Base-by-base conservation (phyloP, 2,113 vertebrate genomes). In the Phrynosoma platyrhinos region DNA sequence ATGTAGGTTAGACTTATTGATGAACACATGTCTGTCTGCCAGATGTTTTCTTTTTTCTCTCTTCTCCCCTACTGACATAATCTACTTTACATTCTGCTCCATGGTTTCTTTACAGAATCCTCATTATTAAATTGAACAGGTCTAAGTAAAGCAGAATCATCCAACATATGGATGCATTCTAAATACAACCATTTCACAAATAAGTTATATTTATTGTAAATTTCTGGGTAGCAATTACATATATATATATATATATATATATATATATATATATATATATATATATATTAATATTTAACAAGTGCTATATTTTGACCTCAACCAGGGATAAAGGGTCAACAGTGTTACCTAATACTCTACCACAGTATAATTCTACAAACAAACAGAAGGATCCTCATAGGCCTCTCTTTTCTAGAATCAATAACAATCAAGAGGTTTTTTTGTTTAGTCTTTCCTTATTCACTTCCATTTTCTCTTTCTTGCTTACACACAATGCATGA, bases 1-100 rank as follows among this genome's bases (percentile, higher is more conserved):
- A 10, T 82, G n/a, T 71, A 88, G 53, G 14, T 53, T 68, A 5
- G 83, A 85, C 6, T 87, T 85, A 86, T n/a, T 81, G 66, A 74
- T 84, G 58, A 87, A 71, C 2, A 18, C 1, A 83, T 78, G 10
- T 52, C 52, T 87, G 9, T 68, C 25, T 32, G 62, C 58, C 5
- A 64, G 3, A 32, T 68, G 0, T 0, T 91, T 82, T 83, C 23
- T 68, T 87, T 87, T 16, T 55, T 36, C 16, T 79, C 27, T 47
- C 30, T 84, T 4, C 14, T 92, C 6, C 10, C 1, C 8, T 75
- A 23, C 47, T 90, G 62, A 62, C 32, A 86, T 82, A 86, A 78
- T 25, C 36, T 68, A 42, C 4, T 21, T 42, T 52, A 53, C 58
- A 10, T 83, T 88, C 74, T 30, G 25, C 25, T 91, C 14, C 55